phyloP scores from a whole-genome alignment of 2,888 invertebrate species.

The Lepidocyrtinus sp. region DNA sequence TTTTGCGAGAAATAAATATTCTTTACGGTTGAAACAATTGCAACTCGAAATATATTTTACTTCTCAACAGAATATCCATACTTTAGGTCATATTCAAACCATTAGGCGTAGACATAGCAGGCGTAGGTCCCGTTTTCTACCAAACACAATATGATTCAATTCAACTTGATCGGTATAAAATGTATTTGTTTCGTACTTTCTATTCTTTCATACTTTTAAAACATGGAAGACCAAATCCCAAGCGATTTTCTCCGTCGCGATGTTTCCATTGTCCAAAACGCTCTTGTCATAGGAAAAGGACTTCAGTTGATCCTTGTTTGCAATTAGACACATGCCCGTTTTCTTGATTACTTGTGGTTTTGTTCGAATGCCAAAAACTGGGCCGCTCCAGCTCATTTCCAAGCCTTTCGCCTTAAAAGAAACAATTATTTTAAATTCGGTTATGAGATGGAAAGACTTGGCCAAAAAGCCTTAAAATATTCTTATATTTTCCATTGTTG shows the following conservation, averaged over 20 bases:
- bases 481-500: too few relatives aligned
- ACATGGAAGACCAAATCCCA: neutral
- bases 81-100: neutral
- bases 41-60: too few relatives aligned
- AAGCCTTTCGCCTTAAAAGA: slow-evolving; percentile 21
- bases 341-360: slow-evolving; percentile 9
- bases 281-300: neutral
- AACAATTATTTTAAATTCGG: neutral
- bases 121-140: neutral
- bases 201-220: neutral
- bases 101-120: neutral
- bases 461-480: too few relatives aligned
- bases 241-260: neutral
- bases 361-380: slow-evolving; percentile 14
- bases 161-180: neutral
- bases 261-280: neutral
- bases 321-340: slow-evolving; percentile 26
- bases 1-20: too few relatives aligned
- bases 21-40: too few relatives aligned
- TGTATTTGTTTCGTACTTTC: neutral
- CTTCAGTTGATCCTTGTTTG: slow-evolving; percentile 13
- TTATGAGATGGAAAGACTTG: too few relatives aligned
- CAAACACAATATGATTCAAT: neutral
- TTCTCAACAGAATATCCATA: too few relatives aligned
- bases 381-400: slow-evolving; percentile 27